A percentile compares a stretch with the other conserved stretches of the same genome.
These are phyloP conservation scores for Lethocerus indicus DNA, from an alignment of 1,140 invertebrate genomes.

Conservation along the genomic window DNA sequence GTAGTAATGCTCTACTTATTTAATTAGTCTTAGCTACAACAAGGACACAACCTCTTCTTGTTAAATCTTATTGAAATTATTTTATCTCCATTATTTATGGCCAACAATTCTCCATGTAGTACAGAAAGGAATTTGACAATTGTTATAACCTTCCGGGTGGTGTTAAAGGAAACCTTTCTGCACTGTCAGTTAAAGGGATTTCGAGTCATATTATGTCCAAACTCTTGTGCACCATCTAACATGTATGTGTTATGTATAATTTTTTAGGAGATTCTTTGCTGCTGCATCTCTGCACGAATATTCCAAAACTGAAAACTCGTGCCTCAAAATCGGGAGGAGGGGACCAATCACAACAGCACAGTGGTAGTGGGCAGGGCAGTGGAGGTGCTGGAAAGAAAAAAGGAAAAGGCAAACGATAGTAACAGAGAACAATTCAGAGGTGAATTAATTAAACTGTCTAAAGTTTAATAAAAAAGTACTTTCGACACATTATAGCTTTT, in stretches of 20 bases:
- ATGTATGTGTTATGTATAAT: background rate
- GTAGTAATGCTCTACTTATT: no score
- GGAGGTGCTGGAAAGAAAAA: slow-evolving; percentile 17
- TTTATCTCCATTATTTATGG: background rate
- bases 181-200: background rate
- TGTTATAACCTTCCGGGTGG: background rate
- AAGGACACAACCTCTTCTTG: no score
- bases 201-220: background rate
- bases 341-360: slow-evolving; percentile 24
- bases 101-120: background rate
- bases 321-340: slow-evolving; percentile 28
- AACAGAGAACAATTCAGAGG: no score
- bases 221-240: background rate
- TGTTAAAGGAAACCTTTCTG: background rate
- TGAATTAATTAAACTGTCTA: no score
- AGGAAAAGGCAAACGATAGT: slow-evolving; percentile 15
- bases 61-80: no score
- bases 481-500: no score
- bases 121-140: background rate
- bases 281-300: slow-evolving; percentile 59
- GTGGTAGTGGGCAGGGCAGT: slow-evolving; percentile 14
- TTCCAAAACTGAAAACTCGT: slow-evolving; percentile 81
- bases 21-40: no score
- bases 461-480: no score
- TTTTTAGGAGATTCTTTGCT: slow-evolving; percentile 54